These are phyloP conservation scores for Pollenia labialis DNA, from an alignment of 2,888 invertebrate species.

Conservation along the genomic window DNA sequence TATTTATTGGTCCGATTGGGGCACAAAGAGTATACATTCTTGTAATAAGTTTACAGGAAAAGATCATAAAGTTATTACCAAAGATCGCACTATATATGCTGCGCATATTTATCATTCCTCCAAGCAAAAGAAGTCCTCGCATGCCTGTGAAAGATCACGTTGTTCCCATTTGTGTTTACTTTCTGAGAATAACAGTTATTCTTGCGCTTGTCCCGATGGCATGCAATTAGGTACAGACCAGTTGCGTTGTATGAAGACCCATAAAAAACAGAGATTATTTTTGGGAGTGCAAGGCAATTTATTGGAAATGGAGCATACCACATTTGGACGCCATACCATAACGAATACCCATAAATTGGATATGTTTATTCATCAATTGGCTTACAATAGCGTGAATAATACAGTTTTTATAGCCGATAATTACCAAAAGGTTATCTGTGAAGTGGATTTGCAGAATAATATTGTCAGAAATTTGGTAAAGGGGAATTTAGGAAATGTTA, in stretches of 20 bases:
- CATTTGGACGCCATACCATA: constrained; percentile 88
- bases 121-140: constrained; percentile 85
- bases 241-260: constrained; percentile 86
- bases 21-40: constrained; percentile 89
- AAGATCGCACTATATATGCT: constrained; percentile 85
- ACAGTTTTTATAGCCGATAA: constrained; percentile 85
- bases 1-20: constrained; percentile 96
- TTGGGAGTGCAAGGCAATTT: constrained; percentile 86
- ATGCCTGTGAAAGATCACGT: constrained; percentile 87
- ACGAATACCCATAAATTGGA: constrained; percentile 84
- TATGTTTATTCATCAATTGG: constrained; percentile 87
- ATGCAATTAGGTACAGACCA: constrained; percentile 86
- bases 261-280: constrained; percentile 81
- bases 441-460: constrained; percentile 81
- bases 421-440: constrained; percentile 83
- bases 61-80: constrained; percentile 85
- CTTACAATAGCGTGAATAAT: constrained; percentile 87
- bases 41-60: constrained; percentile 92
- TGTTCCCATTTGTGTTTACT: constrained; percentile 93
- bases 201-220: constrained; percentile 91
- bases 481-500: constrained; percentile 85
- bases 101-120: constrained; percentile 91
- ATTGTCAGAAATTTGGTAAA: constrained; percentile 80
- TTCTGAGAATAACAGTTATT: constrained; percentile 85
- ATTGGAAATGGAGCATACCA: constrained; percentile 87